Evolutionary conservation across 1,140 invertebrate species (phyloP).

Genomic region (Fopius arisanus): DNA sequence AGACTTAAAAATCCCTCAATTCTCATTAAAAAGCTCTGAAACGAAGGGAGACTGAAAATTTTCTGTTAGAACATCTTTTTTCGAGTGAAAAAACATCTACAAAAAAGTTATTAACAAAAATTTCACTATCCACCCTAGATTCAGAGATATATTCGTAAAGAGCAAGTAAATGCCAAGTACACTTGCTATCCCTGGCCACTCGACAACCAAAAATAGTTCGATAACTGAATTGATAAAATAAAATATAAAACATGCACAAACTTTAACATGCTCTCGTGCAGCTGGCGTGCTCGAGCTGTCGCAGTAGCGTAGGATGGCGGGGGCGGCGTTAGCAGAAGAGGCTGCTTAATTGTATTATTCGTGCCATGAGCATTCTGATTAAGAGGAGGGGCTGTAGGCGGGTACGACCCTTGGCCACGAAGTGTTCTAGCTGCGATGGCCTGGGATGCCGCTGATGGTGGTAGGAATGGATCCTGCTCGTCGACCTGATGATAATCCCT

Average conservation of each 20-base stretch:
- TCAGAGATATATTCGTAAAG: background rate
- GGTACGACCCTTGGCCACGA: conserved; percentile 72
- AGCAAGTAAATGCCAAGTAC: background rate
- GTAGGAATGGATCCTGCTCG: conserved; percentile 77
- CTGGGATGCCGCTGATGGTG: conserved; percentile 70
- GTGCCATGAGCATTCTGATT: conserved; percentile 65
- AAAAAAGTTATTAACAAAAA: too few relatives aligned
- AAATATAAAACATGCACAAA: conserved; percentile 63
- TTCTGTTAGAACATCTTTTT: too few relatives aligned
- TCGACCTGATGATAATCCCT: conserved; percentile 77
- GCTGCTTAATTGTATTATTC: conserved; percentile 66
- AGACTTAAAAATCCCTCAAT: too few relatives aligned
- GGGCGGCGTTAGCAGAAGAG: conserved; percentile 65
- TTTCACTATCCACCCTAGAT: too few relatives aligned
- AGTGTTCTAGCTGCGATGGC: conserved; percentile 71
- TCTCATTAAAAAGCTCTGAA: too few relatives aligned
- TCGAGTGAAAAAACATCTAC: too few relatives aligned
- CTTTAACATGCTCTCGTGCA: conserved; percentile 66
- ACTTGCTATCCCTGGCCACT: too few relatives aligned
- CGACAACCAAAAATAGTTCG: background rate
- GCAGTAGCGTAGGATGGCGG: conserved; percentile 66
- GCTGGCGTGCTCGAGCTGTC: conserved; percentile 67
- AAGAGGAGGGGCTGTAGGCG: conserved; percentile 66
- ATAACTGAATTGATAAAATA: conserved; percentile 44
- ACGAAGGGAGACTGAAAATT: too few relatives aligned